Percentiles rank a stretch among this genome's conserved stretches.
Evolutionary conservation across 2,113 vertebrate genomes (phyloP).

Genomic region (Lontra canadensis): DNA sequence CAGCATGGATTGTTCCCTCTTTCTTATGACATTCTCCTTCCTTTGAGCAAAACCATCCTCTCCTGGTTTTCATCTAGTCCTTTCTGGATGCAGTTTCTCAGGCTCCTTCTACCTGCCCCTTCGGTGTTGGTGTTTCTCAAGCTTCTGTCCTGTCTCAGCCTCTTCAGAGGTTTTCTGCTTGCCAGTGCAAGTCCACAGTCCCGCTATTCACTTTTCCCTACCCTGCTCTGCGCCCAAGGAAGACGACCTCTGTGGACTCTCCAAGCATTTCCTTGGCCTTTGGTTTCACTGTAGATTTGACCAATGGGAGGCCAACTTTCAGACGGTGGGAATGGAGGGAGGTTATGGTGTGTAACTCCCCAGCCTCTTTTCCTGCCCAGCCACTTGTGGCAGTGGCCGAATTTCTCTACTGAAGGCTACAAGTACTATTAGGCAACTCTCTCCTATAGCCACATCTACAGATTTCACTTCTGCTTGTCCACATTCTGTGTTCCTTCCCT

Average conservation of each 20-base stretch:
- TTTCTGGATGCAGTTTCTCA: not conserved
- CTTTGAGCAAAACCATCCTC: not conserved
- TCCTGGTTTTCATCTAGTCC: not conserved
- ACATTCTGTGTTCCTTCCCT: not conserved
- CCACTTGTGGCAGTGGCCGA: too few relatives aligned
- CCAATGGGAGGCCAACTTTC: not conserved
- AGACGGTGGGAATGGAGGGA: not conserved
- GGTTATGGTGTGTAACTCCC: too few relatives aligned
- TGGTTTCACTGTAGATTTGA: not conserved
- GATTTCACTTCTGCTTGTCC: not conserved
- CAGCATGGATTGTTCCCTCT: not conserved
- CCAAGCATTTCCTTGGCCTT: not conserved
- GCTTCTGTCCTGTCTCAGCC: not conserved
- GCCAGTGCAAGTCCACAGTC: not conserved
- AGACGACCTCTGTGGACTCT: not conserved
- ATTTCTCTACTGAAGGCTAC: not conserved
- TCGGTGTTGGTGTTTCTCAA: not conserved
- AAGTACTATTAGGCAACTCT: fast-evolving
- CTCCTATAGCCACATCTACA: not conserved
- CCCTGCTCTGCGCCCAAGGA: not conserved
- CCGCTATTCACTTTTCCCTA: not conserved
- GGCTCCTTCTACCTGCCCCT: not conserved
- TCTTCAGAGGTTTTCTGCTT: not conserved
- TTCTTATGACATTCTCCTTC: not conserved
- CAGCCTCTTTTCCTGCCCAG: fast-evolving